Conservation (phyloP, 2,797 vertebrate genomes). For the Lithobates sylvaticus region DNA sequence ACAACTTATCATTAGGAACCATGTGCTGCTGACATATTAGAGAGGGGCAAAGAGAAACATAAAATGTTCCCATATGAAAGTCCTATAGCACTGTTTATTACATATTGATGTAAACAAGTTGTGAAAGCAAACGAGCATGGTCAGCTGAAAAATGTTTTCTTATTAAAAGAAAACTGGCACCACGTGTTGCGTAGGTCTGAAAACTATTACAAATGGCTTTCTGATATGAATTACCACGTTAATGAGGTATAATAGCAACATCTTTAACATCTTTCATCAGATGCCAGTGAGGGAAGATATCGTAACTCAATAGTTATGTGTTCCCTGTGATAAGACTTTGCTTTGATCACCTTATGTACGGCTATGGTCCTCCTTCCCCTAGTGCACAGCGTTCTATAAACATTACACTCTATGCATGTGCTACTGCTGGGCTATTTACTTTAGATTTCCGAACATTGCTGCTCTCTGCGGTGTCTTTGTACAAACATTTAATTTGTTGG, state of each 20-base stretch:
- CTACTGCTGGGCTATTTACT: not conserved
- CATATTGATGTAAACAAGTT: conserved; percentile 24
- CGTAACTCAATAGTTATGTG: conserved; percentile 71
- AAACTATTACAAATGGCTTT: conserved; percentile 61
- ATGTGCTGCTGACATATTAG: not conserved
- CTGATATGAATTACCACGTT: conserved; percentile 53
- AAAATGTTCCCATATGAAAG: conserved; percentile 30
- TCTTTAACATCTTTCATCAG: conserved; percentile 60
- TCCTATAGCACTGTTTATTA: conserved; percentile 6
- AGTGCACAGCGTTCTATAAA: not conserved
- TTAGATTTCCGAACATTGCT: not conserved
- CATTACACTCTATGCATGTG: not conserved
- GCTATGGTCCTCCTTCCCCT: not conserved
- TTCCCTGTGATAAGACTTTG: conserved; percentile 71
- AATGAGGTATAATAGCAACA: not conserved
- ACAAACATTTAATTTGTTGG: not conserved
- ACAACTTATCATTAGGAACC: conserved; percentile 35
- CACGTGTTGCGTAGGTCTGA: conserved; percentile 54
- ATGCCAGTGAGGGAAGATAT: conserved; percentile 66
- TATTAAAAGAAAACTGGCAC: conserved; percentile 58
- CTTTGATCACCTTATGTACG: conserved; percentile 71
- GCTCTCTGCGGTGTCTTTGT: not conserved
- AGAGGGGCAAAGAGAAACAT: not conserved
- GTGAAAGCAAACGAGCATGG: conserved; percentile 49
- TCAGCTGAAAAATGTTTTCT: conserved; percentile 61